These are phyloP conservation scores for Acanthis flammea DNA, from an alignment of 2,797 vertebrate genomes.

Conservation along the genomic window DNA sequence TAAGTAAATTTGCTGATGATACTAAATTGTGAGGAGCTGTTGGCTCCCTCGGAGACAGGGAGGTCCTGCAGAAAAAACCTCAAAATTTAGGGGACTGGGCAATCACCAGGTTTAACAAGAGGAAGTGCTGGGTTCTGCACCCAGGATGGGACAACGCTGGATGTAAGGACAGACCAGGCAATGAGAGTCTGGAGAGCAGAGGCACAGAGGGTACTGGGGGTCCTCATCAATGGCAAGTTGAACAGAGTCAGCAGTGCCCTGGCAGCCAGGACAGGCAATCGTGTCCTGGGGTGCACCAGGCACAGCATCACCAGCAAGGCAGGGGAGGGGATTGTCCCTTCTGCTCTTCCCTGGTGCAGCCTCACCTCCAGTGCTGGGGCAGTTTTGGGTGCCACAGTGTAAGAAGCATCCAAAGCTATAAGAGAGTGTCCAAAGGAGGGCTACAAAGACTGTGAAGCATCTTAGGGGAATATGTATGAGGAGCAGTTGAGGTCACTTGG, in stretches of 20 bases:
- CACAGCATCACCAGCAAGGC: fast-evolving
- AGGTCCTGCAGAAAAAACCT: background rate
- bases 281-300: fast-evolving
- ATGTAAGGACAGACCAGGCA: background rate
- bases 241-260: background rate
- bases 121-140: background rate
- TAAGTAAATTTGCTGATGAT: background rate
- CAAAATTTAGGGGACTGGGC: background rate
- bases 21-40: background rate
- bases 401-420: background rate
- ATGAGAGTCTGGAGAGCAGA: background rate
- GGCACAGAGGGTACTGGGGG: fast-evolving
- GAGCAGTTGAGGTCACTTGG: background rate
- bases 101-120: background rate
- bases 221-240: fast-evolving
- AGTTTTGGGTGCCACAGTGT: fast-evolving
- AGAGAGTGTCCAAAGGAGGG: background rate
- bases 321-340: background rate
- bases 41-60: background rate
- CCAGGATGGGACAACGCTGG: background rate
- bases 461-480: fast-evolving
- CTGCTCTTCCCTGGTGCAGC: fast-evolving
- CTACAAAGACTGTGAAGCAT: background rate
- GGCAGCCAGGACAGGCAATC: background rate
- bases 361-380: background rate